These are phyloP conservation scores for Lepilemur septentrionalis DNA, from an alignment of 2,797 vertebrate genomes.

Conservation along the genomic window DNA sequence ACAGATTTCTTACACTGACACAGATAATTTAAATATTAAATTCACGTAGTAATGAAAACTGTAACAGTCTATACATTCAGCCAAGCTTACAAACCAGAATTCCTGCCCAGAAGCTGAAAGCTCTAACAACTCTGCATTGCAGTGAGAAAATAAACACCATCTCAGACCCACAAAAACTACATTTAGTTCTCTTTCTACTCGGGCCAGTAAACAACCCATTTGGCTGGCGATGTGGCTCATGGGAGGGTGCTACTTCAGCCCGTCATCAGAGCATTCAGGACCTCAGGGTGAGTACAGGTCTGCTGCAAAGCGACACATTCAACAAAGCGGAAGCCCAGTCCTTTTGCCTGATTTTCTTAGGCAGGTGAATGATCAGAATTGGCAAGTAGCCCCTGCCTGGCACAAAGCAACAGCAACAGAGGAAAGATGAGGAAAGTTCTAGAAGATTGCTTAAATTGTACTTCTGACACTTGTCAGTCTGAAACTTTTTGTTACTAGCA, in stretches of 20 bases:
- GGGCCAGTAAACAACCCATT: slow-evolving; percentile 59
- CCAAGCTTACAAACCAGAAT: slow-evolving; percentile 8
- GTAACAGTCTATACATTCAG: background rate
- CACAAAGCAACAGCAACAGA: background rate
- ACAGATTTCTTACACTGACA: background rate
- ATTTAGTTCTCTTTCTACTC: slow-evolving; percentile 42
- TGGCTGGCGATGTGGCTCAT: slow-evolving; percentile 30
- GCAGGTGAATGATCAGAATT: background rate
- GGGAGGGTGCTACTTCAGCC: background rate
- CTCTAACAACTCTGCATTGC: slow-evolving; percentile 3
- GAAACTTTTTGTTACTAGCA: background rate
- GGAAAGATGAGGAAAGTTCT: background rate
- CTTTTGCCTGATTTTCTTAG: background rate
- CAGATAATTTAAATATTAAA: background rate
- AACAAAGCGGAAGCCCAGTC: background rate
- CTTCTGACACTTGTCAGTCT: background rate
- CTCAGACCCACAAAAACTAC: slow-evolving; percentile 68
- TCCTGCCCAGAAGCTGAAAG: slow-evolving; percentile 19
- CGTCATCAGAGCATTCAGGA: background rate
- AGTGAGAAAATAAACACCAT: slow-evolving; percentile 72
- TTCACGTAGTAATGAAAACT: background rate
- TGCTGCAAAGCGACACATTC: background rate
- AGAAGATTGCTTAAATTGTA: background rate
- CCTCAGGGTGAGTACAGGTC: background rate
- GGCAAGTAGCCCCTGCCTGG: background rate